phyloP scores from a whole-genome alignment of 2,113 vertebrate genomes.

The Antigone vipio region DNA sequence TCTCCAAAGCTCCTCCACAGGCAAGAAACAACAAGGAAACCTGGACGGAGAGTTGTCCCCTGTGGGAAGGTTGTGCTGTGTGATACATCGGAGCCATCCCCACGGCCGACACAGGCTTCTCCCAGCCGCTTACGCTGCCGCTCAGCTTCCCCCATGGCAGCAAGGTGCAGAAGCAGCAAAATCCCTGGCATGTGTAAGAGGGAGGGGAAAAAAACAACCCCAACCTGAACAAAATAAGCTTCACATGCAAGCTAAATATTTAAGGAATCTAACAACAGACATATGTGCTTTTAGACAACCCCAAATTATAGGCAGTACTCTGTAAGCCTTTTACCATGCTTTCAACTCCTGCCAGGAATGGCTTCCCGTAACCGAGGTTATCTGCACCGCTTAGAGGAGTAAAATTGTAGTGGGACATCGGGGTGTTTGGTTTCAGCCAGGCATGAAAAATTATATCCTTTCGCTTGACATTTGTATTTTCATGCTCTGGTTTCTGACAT shows the following conservation, averaged over 20 bases:
- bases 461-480: background rate
- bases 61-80: background rate
- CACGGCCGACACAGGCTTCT: background rate
- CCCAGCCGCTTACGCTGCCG: background rate
- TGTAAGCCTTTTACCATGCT: background rate
- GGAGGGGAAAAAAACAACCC: background rate
- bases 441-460: background rate
- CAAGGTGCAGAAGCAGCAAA: background rate
- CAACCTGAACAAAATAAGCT: background rate
- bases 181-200: background rate
- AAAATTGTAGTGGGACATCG: background rate
- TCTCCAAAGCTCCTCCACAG: background rate
- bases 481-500: background rate
- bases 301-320: background rate
- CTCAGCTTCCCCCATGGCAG: background rate
- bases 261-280: background rate
- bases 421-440: background rate
- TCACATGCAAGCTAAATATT: background rate
- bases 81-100: background rate
- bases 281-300: background rate
- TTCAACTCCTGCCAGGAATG: background rate
- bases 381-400: background rate
- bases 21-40: background rate
- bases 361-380: background rate
- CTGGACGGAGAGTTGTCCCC: background rate